phyloP scores from a whole-genome alignment of 2,797 vertebrate species.

The Spheniscus humboldti region DNA sequence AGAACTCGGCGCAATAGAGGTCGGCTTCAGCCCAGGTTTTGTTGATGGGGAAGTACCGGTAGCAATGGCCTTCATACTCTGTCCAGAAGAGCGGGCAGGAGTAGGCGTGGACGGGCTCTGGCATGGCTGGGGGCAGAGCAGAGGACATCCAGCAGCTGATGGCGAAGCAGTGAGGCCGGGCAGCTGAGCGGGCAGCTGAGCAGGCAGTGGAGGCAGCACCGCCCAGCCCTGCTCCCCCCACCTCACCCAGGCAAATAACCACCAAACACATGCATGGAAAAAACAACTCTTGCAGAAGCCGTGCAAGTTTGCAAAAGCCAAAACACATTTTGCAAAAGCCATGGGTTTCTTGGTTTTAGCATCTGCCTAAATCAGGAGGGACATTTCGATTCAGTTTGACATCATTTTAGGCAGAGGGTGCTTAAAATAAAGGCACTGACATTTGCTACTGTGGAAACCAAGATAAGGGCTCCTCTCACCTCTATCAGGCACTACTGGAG shows the following conservation, averaged over 20 bases:
- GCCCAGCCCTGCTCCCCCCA: not conserved
- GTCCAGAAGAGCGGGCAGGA: conserved; percentile 83
- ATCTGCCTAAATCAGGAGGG: not conserved
- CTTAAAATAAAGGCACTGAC: not conserved
- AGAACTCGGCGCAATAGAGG: conserved; percentile 80
- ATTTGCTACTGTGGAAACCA: fast-evolving
- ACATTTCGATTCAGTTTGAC: not conserved
- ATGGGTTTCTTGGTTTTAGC: fast-evolving
- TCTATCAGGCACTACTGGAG: not conserved
- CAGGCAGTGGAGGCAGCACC: not conserved
- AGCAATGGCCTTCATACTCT: conserved; percentile 79
- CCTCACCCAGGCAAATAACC: not conserved
- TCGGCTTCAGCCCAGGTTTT: conserved; percentile 81
- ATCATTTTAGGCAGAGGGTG: not conserved
- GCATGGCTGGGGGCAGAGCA: conserved; percentile 65
- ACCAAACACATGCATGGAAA: fast-evolving
- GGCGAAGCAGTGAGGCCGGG: not conserved
- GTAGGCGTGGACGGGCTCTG: conserved; percentile 66
- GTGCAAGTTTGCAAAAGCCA: not conserved
- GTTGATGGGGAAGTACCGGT: conserved; percentile 80
- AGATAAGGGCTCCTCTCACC: not conserved
- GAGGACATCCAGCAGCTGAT: not conserved
- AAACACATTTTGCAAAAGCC: not conserved
- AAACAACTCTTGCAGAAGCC: not conserved
- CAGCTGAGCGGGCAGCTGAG: not conserved